phyloP scores from a whole-genome alignment of 2,797 vertebrate species.

The Podarcis siculus region DNA sequence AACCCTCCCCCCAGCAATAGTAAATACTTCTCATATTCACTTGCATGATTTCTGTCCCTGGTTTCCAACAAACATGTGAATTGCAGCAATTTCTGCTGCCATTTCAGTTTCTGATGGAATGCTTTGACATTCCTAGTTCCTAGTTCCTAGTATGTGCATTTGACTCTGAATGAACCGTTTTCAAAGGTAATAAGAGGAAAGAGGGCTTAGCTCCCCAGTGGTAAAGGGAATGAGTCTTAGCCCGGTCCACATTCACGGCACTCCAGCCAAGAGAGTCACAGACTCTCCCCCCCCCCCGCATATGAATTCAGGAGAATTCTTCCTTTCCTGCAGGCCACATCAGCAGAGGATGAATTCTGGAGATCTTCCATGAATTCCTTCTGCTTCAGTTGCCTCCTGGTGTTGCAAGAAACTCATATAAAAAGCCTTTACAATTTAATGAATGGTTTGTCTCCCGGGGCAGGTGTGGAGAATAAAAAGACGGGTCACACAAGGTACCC shows the following conservation, averaged over 20 bases:
- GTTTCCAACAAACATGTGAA: no score
- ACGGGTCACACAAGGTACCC: not conserved
- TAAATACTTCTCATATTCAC: no score
- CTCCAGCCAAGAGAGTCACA: not conserved
- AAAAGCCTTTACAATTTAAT: not conserved
- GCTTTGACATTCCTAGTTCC: no score
- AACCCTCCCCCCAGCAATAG: no score
- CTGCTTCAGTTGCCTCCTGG: not conserved
- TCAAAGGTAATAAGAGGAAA: not conserved
- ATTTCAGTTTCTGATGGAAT: no score
- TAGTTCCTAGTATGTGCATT: not conserved
- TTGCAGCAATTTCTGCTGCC: no score
- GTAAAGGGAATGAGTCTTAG: not conserved
- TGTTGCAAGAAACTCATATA: not conserved
- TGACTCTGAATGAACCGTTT: not conserved
- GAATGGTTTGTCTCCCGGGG: slow-evolving; percentile 7
- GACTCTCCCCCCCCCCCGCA: not conserved
- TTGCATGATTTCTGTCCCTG: no score
- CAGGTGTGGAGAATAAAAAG: not conserved
- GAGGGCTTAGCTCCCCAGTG: not conserved
- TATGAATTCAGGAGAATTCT: not conserved
- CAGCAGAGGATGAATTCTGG: not conserved
- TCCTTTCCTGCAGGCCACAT: not conserved
- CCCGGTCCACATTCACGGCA: not conserved
- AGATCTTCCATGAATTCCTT: not conserved